A percentile compares a stretch with the other conserved stretches of the same genome.
phyloP scores from a whole-genome alignment of 2,888 invertebrate species.

The Mesorhabditis sp. region DNA sequence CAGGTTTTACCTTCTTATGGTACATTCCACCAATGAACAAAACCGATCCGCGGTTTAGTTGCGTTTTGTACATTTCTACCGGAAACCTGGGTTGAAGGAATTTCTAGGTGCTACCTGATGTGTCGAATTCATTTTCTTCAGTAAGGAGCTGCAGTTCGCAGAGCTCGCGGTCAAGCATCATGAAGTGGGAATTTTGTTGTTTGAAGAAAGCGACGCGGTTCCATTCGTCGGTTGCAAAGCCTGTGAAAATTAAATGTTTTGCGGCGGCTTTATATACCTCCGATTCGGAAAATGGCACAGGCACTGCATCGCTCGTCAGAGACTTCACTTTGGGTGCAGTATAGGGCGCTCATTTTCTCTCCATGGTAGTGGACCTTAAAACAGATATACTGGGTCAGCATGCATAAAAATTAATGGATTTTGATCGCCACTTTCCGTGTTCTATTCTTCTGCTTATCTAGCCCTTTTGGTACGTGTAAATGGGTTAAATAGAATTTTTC shows the following conservation, averaged over 20 bases:
- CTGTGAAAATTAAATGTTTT: slow-evolving; percentile 1
- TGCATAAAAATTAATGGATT: background rate
- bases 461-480: too few species aligned
- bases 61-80: slow-evolving; percentile 28
- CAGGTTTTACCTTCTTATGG: slow-evolving; percentile 31
- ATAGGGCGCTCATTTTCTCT: slow-evolving; percentile 24
- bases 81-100: slow-evolving; percentile 10
- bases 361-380: slow-evolving; percentile 24
- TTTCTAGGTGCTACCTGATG: slow-evolving; percentile 10
- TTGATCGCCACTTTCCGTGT: background rate
- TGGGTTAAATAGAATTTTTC: too few species aligned
- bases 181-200: slow-evolving; percentile 16
- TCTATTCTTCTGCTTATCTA: too few species aligned
- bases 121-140: slow-evolving; percentile 15
- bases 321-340: slow-evolving; percentile 19
- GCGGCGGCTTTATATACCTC: background rate
- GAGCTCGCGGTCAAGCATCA: slow-evolving; percentile 21
- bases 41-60: slow-evolving; percentile 23
- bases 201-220: slow-evolving; percentile 27
- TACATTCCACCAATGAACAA: slow-evolving; percentile 35
- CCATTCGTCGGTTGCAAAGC: slow-evolving; percentile 32
- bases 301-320: slow-evolving; percentile 16
- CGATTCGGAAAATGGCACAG: slow-evolving; percentile 4
- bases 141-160: slow-evolving; percentile 17
- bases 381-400: too few species aligned